Evolutionary conservation across 1,140 invertebrate species (phyloP).

Genomic region (Drosophila erecta): DNA sequence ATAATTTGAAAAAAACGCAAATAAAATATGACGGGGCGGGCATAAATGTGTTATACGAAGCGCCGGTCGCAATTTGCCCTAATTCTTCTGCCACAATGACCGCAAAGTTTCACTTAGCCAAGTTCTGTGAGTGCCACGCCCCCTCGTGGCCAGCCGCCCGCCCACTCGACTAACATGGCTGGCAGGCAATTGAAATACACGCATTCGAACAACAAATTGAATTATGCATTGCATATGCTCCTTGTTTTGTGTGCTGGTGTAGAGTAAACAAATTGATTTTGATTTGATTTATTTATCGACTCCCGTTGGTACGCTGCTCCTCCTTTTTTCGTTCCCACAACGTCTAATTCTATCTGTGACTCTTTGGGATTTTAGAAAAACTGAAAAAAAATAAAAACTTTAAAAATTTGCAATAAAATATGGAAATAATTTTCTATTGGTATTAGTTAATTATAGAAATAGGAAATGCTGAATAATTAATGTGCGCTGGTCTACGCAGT

Average conservation of each 20-base stretch:
- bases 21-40: slow-evolving; percentile 20
- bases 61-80: slow-evolving; percentile 34
- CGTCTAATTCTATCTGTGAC: not conserved
- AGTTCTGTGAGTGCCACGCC: slow-evolving; percentile 8
- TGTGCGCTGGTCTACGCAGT: no score
- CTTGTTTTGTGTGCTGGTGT: slow-evolving; percentile 41
- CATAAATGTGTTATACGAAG: slow-evolving; percentile 32
- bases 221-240: slow-evolving; percentile 75
- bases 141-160: not conserved
- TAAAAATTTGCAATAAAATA: not conserved
- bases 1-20: slow-evolving; percentile 31
- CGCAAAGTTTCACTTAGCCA: slow-evolving; percentile 33
- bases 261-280: slow-evolving; percentile 79
- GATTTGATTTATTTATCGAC: slow-evolving; percentile 77
- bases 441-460: not conserved
- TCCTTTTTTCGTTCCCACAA: not conserved
- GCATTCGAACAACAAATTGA: slow-evolving; percentile 80
- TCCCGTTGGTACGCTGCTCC: slow-evolving; percentile 17
- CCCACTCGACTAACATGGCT: slow-evolving; percentile 41
- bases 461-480: not conserved
- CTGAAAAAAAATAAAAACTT: not conserved
- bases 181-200: slow-evolving; percentile 71
- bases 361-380: slow-evolving; percentile 11
- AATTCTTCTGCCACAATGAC: slow-evolving; percentile 51
- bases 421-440: not conserved